A percentile compares a stretch with the other conserved stretches of the same genome.
Conservation (phyloP, 2,113 vertebrate genomes). For the Cryptomyrus ogoouensis region DNA sequence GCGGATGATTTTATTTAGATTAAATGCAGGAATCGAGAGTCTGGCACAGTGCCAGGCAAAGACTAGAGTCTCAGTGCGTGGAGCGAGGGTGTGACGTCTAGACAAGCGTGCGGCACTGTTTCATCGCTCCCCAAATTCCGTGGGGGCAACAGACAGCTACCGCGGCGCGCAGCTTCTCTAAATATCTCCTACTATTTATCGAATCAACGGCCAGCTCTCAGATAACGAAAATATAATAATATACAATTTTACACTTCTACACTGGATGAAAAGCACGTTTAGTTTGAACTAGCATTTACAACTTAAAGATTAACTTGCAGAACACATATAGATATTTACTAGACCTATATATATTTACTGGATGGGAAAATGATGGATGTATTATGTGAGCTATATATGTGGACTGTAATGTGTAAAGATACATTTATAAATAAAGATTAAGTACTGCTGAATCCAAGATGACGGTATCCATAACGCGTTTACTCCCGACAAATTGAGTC, state of each 20-base stretch:
- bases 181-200: conserved; percentile 5
- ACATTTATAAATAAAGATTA: neutral
- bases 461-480: neutral
- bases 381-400: neutral
- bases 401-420: neutral
- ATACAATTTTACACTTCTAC: neutral
- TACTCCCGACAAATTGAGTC: neutral
- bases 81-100: neutral
- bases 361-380: neutral
- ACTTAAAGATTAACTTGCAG: neutral
- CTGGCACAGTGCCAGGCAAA: neutral
- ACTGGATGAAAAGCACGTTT: neutral
- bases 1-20: neutral
- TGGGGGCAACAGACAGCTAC: neutral
- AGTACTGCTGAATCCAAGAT: neutral
- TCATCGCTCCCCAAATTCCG: neutral
- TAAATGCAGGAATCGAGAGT: neutral
- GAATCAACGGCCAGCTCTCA: neutral
- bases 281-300: neutral
- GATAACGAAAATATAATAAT: neutral
- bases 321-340: neutral
- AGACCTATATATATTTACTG: neutral
- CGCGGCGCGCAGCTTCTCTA: neutral
- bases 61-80: neutral
- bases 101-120: neutral